Conservation (phyloP, 2,113 vertebrate genomes). For the Neopipo cinnamomea region DNA sequence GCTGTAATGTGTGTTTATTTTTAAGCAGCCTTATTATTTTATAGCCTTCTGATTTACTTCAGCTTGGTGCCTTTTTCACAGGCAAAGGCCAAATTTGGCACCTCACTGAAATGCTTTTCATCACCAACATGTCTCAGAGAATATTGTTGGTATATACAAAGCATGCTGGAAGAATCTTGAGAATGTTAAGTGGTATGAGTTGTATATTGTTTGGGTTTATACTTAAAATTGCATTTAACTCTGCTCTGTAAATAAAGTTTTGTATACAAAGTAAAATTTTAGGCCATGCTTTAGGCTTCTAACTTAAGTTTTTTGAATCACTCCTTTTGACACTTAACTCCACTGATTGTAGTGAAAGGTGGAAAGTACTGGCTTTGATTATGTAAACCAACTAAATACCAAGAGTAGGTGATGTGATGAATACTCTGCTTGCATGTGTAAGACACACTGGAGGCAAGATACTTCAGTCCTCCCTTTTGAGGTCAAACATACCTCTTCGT, state of each 20-base stretch:
- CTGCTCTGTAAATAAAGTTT: background rate
- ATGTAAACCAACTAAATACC: background rate
- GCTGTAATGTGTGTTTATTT: background rate
- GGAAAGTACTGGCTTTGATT: background rate
- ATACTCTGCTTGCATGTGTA: background rate
- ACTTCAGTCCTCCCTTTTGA: background rate
- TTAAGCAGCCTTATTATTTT: background rate
- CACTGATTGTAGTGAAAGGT: background rate
- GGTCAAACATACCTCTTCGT: background rate
- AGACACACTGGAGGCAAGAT: background rate
- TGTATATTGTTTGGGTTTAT: background rate
- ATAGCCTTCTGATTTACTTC: background rate
- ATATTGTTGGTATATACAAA: background rate
- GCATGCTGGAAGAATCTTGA: background rate
- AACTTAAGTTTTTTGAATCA: background rate
- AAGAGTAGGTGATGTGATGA: background rate
- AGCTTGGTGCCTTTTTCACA: background rate
- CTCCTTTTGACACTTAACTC: background rate
- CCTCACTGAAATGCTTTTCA: background rate
- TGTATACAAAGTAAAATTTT: background rate
- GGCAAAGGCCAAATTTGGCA: background rate
- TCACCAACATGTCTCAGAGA: background rate
- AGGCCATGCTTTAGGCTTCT: background rate
- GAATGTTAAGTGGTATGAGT: background rate
- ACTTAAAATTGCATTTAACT: background rate